These are phyloP conservation scores for Pteria penguin DNA, from an alignment of 2,888 invertebrate species.

Conservation along the genomic window DNA sequence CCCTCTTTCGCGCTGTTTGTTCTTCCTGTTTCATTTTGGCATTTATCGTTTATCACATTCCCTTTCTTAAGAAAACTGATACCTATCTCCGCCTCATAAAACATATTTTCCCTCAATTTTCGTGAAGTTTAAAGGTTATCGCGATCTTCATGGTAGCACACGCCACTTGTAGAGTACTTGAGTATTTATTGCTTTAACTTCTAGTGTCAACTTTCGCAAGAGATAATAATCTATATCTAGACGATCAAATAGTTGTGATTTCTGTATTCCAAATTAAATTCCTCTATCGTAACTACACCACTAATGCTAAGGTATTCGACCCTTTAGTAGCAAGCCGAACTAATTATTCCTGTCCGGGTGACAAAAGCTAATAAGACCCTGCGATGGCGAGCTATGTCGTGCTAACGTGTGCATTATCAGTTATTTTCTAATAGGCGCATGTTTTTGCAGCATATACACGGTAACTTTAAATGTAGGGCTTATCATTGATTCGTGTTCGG, in stretches of 20 bases:
- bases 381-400: not conserved
- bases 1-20: no score
- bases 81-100: no score
- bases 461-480: not conserved
- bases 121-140: no score
- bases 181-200: not conserved
- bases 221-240: not conserved
- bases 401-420: not conserved
- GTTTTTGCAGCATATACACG: not conserved
- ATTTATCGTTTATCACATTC: no score
- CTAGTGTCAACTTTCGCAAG: not conserved
- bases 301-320: not conserved
- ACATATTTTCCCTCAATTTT: no score
- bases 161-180: no score
- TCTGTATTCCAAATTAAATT: not conserved
- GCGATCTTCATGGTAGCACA: no score
- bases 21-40: no score
- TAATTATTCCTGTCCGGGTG: no score
- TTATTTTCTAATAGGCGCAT: not conserved
- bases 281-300: not conserved
- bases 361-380: no score
- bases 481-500: not conserved
- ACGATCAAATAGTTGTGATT: not conserved
- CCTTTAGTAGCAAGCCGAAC: no score
- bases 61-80: no score